Evolutionary conservation across 2,113 vertebrate genomes (phyloP).

Genomic region (Pterocles orientalis): DNA sequence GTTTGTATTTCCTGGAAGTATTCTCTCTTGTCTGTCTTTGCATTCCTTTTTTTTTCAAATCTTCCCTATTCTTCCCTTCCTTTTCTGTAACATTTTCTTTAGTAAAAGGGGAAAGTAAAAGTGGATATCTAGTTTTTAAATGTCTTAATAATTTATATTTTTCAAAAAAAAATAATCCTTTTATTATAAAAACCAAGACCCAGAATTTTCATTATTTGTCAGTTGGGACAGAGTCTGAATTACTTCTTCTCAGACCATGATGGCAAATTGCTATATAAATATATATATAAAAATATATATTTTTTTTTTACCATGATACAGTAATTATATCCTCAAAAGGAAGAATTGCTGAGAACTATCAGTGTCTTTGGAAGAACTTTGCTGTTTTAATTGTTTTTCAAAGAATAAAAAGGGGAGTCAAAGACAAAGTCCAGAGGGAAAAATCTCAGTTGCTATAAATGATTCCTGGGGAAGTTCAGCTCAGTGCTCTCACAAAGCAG

Average conservation of each 20-base stretch:
- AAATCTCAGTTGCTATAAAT: constrained; percentile 4
- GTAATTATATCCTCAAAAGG: background rate
- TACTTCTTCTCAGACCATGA: background rate
- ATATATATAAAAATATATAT: background rate
- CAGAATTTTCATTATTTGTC: background rate
- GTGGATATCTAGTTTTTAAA: background rate
- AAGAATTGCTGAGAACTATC: background rate
- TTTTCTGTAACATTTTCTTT: background rate
- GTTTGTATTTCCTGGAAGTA: background rate
- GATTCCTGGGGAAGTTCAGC: constrained; percentile 1
- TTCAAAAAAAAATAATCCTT: background rate
- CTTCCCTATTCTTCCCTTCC: fast-evolving
- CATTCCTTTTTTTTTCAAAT: too few relatives aligned
- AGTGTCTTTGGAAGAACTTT: background rate
- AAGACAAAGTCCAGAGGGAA: background rate
- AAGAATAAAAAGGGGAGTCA: background rate
- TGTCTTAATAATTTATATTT: background rate
- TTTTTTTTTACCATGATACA: background rate
- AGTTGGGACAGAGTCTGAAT: background rate
- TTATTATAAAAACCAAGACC: fast-evolving
- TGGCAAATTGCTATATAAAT: background rate
- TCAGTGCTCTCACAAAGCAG: background rate
- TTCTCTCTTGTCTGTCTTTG: background rate
- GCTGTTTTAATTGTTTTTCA: background rate
- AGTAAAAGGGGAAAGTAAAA: background rate